Conservation (phyloP, 1,140 invertebrate genomes). For the Oedothorax gibbosus region DNA sequence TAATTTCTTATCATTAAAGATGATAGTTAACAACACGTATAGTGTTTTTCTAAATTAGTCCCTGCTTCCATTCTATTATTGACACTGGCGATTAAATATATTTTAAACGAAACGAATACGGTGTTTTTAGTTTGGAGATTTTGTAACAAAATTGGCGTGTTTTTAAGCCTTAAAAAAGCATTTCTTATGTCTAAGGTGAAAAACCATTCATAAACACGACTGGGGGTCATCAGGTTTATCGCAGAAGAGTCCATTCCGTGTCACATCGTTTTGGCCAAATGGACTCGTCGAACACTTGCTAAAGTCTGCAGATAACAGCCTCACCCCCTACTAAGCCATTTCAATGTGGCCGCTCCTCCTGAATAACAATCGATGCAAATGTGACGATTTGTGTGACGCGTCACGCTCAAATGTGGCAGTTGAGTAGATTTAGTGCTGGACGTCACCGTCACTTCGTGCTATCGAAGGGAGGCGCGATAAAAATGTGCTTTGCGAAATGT, state of each 20-base stretch:
- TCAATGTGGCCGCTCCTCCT: conserved; percentile 19
- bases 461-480: conserved; percentile 39
- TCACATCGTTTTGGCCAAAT: conserved; percentile 44
- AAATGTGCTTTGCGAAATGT: conserved; percentile 12
- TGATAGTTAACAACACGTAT: too few relatives aligned
- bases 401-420: conserved; percentile 57
- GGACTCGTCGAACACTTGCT: conserved; percentile 18
- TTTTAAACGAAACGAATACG: too few relatives aligned
- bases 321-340: background rate
- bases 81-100: too few relatives aligned
- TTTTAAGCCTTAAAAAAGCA: too few relatives aligned
- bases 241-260: conserved; percentile 25
- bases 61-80: too few relatives aligned
- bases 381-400: conserved; percentile 45
- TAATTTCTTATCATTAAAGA: too few relatives aligned
- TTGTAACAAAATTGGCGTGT: too few relatives aligned
- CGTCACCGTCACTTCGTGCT: conserved; percentile 38
- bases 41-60: too few relatives aligned
- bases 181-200: background rate
- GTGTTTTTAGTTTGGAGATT: too few relatives aligned
- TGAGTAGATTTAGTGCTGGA: conserved; percentile 42
- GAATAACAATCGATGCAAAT: conserved; percentile 55
- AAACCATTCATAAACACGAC: background rate
- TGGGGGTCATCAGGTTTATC: conserved; percentile 18
- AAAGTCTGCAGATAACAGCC: conserved; percentile 1